Conservation (phyloP, 1,140 invertebrate genomes). For the Sweltsa coloradensis region DNA sequence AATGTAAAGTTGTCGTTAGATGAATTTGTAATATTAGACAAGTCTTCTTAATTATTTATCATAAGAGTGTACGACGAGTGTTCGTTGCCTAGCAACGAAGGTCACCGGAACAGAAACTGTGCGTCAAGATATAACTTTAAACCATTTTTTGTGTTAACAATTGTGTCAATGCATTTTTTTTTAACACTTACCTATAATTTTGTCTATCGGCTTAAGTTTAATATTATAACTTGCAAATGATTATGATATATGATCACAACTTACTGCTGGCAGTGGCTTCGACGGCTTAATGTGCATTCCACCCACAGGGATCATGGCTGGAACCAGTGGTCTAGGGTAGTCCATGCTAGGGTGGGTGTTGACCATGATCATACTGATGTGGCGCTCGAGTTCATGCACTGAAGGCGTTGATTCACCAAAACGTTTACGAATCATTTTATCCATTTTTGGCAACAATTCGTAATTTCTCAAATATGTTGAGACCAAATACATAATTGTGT, state of each 20-base stretch:
- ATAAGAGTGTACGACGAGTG: too few species aligned
- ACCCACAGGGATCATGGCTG: conserved; percentile 24
- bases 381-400: conserved; percentile 16
- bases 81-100: too few species aligned
- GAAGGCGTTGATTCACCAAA: conserved; percentile 5
- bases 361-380: conserved; percentile 16
- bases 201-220: neutral
- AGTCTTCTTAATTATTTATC: too few species aligned
- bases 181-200: neutral
- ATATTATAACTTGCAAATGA: neutral
- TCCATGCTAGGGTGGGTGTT: conserved; percentile 22
- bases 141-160: neutral
- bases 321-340: conserved; percentile 19
- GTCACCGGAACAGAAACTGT: neutral
- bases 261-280: conserved; percentile 23
- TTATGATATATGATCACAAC: neutral
- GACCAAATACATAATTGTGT: conserved; percentile 22
- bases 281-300: conserved; percentile 23
- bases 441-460: neutral
- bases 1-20: too few species aligned
- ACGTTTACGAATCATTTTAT: conserved; percentile 4
- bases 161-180: neutral
- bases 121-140: neutral
- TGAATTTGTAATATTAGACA: too few species aligned
- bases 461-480: neutral